phyloP scores from a whole-genome alignment of 2,113 vertebrate species.

The Eudorcas thomsonii region DNA sequence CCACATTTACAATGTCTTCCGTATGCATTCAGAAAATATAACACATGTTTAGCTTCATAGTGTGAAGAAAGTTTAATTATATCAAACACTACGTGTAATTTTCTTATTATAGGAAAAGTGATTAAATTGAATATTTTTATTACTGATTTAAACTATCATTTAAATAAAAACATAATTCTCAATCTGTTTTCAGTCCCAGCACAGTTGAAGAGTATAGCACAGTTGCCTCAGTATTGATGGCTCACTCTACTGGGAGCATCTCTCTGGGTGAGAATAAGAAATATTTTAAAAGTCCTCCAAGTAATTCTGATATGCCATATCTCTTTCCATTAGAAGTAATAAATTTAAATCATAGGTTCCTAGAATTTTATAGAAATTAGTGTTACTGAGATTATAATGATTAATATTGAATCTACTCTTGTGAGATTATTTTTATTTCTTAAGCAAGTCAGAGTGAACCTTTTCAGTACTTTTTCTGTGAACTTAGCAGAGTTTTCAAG shows the following conservation, averaged over 20 bases:
- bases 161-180: conserved; percentile 34
- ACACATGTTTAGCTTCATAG: background rate
- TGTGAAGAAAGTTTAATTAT: background rate
- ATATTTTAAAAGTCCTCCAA: background rate
- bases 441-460: background rate
- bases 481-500: background rate
- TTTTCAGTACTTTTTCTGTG: background rate
- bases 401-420: background rate
- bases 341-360: background rate
- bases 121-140: background rate
- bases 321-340: background rate
- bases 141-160: conserved; percentile 29
- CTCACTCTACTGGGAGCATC: conserved; percentile 24
- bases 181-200: conserved; percentile 28
- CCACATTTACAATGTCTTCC: background rate
- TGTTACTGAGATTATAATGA: background rate
- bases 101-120: conserved; percentile 4
- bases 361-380: background rate
- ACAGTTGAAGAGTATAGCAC: conserved; percentile 29
- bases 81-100: conserved; percentile 9
- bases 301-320: background rate
- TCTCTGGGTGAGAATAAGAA: conserved; percentile 31
- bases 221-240: conserved; percentile 28
- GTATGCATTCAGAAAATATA: background rate
- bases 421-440: background rate